Percentiles rank a stretch among this genome's conserved stretches.
Evolutionary conservation across 2,888 invertebrate genomes (phyloP).

Genomic region (Nymphalis polychloros): DNA sequence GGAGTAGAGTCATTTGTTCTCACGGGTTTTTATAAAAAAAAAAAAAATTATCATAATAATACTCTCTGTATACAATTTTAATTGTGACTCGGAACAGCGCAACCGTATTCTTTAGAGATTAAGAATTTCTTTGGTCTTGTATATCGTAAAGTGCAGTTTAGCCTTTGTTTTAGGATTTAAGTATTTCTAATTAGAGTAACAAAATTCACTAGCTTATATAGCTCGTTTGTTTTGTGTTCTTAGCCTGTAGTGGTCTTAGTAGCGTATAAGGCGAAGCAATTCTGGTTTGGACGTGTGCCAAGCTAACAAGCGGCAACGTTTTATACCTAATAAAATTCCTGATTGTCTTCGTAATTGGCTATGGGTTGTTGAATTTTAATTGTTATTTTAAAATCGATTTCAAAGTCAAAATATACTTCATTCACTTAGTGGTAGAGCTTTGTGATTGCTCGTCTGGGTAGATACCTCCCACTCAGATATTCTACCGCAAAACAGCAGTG

Average conservation of each 20-base stretch:
- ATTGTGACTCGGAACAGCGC: neutral
- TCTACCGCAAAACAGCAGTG: too few relatives aligned
- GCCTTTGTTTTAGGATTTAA: conserved; percentile 12
- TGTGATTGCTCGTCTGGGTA: too few relatives aligned
- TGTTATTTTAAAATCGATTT: neutral
- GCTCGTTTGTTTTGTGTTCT: conserved; percentile 15
- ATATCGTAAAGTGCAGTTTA: neutral
- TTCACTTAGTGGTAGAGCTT: too few relatives aligned
- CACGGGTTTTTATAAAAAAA: too few relatives aligned
- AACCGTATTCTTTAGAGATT: neutral
- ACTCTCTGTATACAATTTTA: neutral
- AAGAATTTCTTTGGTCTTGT: neutral
- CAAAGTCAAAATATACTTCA: too few relatives aligned
- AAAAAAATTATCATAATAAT: too few relatives aligned
- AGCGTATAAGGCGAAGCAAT: conserved; percentile 39
- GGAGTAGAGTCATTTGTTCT: too few relatives aligned
- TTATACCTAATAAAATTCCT: conserved; percentile 37
- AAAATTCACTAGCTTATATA: conserved; percentile 11
- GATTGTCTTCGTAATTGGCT: conserved; percentile 34
- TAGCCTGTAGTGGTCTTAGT: conserved; percentile 15
- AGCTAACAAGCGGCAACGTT: conserved; percentile 52
- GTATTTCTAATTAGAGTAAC: conserved; percentile 14
- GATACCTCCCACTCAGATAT: too few relatives aligned
- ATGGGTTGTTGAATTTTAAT: conserved; percentile 27
- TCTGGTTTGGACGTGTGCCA: conserved; percentile 54